Conservation (phyloP, 2,113 vertebrate genomes). For the Hydrochoerus hydrochaeris region DNA sequence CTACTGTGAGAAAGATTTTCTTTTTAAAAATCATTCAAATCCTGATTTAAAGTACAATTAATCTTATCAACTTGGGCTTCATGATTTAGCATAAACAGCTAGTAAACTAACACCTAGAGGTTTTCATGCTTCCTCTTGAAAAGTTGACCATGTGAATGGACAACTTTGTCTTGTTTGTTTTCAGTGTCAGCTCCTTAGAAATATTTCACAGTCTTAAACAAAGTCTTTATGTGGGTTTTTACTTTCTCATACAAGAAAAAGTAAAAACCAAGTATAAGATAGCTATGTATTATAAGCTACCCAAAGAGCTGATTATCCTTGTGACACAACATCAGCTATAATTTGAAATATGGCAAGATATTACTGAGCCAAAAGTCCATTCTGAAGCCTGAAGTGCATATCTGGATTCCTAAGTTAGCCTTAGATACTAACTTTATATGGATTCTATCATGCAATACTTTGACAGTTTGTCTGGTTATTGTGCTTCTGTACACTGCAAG, state of each 20-base stretch:
- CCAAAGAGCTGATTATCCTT: not conserved
- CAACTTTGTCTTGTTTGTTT: not conserved
- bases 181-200: slow-evolving; percentile 8
- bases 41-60: not conserved
- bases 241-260: slow-evolving; percentile 13
- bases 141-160: not conserved
- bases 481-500: not conserved
- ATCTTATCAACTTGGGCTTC: slow-evolving; percentile 43
- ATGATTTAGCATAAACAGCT: slow-evolving; percentile 16
- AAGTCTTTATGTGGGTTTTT: slow-evolving; percentile 25
- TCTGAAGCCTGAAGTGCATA: not conserved
- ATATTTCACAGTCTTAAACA: slow-evolving; percentile 17
- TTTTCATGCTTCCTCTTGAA: slow-evolving; percentile 54
- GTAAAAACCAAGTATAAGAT: not conserved
- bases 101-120: slow-evolving; percentile 6
- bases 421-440: not conserved
- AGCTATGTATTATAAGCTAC: slow-evolving; percentile 30
- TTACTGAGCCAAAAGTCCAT: not conserved
- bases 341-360: not conserved
- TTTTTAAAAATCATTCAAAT: not conserved
- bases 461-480: not conserved
- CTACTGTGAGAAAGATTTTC: slow-evolving; percentile 23
- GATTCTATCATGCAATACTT: not conserved
- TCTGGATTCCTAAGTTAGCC: not conserved
- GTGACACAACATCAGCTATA: not conserved